Evolutionary conservation across 1,140 invertebrate species (phyloP).

Genomic region (Spodoptera frugiperda): DNA sequence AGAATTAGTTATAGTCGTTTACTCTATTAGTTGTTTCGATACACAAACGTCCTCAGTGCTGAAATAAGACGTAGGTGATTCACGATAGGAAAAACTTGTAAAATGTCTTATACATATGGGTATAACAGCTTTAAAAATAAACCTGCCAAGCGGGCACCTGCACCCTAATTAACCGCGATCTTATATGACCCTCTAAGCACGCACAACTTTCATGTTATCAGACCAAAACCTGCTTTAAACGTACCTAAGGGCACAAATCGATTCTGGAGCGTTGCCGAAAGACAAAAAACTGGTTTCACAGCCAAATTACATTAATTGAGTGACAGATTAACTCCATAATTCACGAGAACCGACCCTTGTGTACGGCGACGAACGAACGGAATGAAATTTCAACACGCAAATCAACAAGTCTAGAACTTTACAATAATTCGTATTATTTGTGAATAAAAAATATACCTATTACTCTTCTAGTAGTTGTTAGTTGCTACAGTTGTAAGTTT

Average conservation of each 20-base stretch:
- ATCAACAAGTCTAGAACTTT: too few relatives aligned
- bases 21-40: too few relatives aligned
- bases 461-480: too few relatives aligned
- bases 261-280: constrained; percentile 28
- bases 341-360: constrained; percentile 25
- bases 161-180: constrained; percentile 29
- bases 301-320: constrained; percentile 29
- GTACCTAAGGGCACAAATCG: constrained; percentile 39
- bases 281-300: constrained; percentile 42
- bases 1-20: too few relatives aligned
- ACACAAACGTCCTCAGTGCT: too few relatives aligned
- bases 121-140: constrained; percentile 1
- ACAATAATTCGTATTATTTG: too few relatives aligned
- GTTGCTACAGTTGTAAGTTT: too few relatives aligned
- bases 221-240: constrained; percentile 27
- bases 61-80: too few relatives aligned
- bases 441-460: too few relatives aligned
- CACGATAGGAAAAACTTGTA: too few relatives aligned
- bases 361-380: background rate
- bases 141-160: background rate
- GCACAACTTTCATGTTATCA: constrained; percentile 17
- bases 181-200: constrained; percentile 40
- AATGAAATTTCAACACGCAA: background rate
- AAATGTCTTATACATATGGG: too few relatives aligned
- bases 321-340: constrained; percentile 35